Percentiles rank a stretch among this genome's conserved stretches.
These are phyloP conservation scores for Drosophila watanabei DNA, from an alignment of 1,140 invertebrate genomes.

Conservation along the genomic window DNA sequence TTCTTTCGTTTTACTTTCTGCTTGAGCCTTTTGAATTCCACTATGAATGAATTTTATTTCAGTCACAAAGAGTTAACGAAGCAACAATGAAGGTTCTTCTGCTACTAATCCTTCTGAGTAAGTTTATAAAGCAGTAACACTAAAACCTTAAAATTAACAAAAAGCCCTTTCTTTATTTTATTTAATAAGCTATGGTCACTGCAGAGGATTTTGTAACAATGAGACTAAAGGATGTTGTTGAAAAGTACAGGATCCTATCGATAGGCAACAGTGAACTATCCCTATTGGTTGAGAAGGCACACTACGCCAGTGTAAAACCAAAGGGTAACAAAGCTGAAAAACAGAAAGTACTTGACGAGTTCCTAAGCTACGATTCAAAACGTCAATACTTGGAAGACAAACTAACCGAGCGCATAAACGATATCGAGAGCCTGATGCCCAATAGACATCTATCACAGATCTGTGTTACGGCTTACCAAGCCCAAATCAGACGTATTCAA, in stretches of 20 bases:
- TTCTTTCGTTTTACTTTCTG: too few species aligned
- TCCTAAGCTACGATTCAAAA: not conserved
- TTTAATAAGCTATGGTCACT: not conserved
- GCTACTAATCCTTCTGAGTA: too few species aligned
- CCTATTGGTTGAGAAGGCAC: not conserved
- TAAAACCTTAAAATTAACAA: too few species aligned
- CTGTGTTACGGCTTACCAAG: not conserved
- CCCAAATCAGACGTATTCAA: not conserved
- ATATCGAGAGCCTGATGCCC: not conserved
- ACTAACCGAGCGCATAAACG: not conserved
- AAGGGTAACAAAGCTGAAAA: fast-evolving
- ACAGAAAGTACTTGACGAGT: fast-evolving
- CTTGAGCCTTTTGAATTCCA: too few species aligned
- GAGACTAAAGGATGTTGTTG: not conserved
- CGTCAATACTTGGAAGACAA: not conserved
- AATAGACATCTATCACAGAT: not conserved
- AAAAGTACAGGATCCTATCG: not conserved
- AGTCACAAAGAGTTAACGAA: too few species aligned
- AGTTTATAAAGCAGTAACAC: too few species aligned
- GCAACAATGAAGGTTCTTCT: too few species aligned
- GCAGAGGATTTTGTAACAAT: not conserved
- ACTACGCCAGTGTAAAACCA: not conserved
- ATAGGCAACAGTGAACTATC: not conserved
- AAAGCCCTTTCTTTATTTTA: not conserved
- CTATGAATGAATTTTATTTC: too few species aligned